Base-by-base conservation (phyloP, 1,140 invertebrate genomes). In the Temnothorax longispinosus region DNA sequence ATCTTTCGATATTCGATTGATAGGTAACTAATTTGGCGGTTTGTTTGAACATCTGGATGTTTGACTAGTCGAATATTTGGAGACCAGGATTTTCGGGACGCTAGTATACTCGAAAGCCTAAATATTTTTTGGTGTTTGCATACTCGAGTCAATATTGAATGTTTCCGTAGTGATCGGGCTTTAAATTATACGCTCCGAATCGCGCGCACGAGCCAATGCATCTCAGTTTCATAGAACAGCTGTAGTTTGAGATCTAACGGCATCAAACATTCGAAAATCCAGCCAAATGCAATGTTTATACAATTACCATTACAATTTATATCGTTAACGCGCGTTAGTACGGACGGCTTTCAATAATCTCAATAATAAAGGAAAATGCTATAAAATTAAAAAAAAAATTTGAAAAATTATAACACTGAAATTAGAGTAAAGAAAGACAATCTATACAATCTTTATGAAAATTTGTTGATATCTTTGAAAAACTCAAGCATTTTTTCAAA, bases 51-150 rank as follows among this genome's bases (percentile, higher is more conserved):
- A 62, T 84, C 69, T 84, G 80, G 67, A 38, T 75, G 69, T 84
- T 84, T 75, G 41, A 44, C 38, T 60, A 74, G 41, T 60, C 41
- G 80, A 74, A 82, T 84, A 84, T 84, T 84, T 84, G 69, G n/a
- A 62, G 72, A 84, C 54, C 69, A 84, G 7, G 69, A 84, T 85
- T 85, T 85, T 81, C 74, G 38, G 21, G 67, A 75, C 27, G 27
- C 27, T 50, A 56, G 47, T 47, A 21, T n/a, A 75, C 69, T 84
- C 54, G 56, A 74, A 60, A 58, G 41, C 32, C 27, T 84, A 84
- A 84, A 84, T 84, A 84, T 84, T 84, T 75, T 74, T 84, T 47
- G 44, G 8, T 84, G 80, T 84, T 84, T 84, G 69, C 69, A 75
- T 50, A 84, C 54, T 35, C 27, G 52, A 75, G 80, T 84, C 80